phyloP scores from a whole-genome alignment of 2,888 invertebrate genomes.

The Ctena decussata region DNA sequence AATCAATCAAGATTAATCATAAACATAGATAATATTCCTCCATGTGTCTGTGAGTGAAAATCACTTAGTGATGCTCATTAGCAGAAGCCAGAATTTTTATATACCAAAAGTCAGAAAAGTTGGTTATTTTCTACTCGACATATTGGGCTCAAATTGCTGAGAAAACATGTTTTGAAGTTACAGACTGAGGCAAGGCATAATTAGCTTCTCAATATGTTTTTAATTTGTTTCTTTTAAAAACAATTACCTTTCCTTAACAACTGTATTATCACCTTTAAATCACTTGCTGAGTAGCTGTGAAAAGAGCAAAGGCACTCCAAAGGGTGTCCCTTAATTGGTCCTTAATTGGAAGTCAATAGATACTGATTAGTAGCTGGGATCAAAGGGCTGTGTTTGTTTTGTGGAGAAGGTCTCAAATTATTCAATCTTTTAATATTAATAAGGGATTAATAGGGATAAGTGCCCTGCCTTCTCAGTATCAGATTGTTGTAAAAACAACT shows the following conservation, averaged over 20 bases:
- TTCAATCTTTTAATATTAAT: constrained; percentile 40
- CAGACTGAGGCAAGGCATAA: neutral
- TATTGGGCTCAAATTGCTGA: constrained; percentile 16
- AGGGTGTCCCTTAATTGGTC: constrained; percentile 47
- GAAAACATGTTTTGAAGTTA: constrained; percentile 4
- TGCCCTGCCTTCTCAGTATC: neutral
- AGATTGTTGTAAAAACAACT: constrained; percentile 2
- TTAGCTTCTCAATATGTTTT: constrained; percentile 8
- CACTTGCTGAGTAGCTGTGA: constrained; percentile 36
- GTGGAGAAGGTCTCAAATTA: constrained; percentile 54
- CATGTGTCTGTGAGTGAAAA: neutral
- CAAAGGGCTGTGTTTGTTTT: constrained; percentile 43
- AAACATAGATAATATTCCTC: constrained; percentile 6
- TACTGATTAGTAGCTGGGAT: constrained; percentile 43
- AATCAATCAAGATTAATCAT: neutral
- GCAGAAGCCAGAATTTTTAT: neutral
- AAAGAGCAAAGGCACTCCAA: constrained; percentile 39
- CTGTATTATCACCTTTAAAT: constrained; percentile 46
- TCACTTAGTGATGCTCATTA: constrained; percentile 1
- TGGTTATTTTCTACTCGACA: constrained; percentile 7
- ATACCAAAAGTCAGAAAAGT: neutral
- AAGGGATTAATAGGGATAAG: constrained; percentile 13
- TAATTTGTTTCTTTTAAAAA: constrained; percentile 40
- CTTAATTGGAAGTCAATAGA: neutral
- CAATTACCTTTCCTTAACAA: constrained; percentile 41